phyloP scores from a whole-genome alignment of 1,140 invertebrate genomes.

The Coenobita brevimanus region DNA sequence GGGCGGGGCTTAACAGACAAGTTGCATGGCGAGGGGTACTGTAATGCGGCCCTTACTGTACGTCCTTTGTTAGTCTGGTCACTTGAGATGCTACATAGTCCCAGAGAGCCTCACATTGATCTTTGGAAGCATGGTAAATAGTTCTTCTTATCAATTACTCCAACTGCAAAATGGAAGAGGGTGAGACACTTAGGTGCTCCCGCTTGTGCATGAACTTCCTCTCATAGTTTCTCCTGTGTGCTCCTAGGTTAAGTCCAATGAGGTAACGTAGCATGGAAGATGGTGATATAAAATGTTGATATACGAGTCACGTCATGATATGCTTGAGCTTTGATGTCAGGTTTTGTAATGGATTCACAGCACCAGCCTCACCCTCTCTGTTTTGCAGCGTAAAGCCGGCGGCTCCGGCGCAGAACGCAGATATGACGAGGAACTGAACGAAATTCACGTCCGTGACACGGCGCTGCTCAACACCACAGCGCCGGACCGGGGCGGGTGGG shows the following conservation, averaged over 20 bases:
- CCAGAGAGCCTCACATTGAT: too few species aligned
- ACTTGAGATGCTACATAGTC: too few species aligned
- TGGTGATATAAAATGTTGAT: slow-evolving; percentile 38
- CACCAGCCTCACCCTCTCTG: slow-evolving; percentile 3
- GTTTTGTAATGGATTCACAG: neutral
- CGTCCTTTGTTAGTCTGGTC: too few species aligned
- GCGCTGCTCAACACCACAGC: slow-evolving; percentile 45
- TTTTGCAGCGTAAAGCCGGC: slow-evolving; percentile 58
- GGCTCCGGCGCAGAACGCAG: slow-evolving; percentile 53
- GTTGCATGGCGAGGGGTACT: too few species aligned
- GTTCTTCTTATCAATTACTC: too few species aligned
- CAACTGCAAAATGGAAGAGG: too few species aligned
- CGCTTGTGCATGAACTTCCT: slow-evolving; percentile 54
- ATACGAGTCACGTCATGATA: slow-evolving; percentile 28
- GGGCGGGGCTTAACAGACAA: too few species aligned
- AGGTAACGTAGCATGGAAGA: slow-evolving; percentile 35
- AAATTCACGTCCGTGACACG: slow-evolving; percentile 54
- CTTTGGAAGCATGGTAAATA: too few species aligned
- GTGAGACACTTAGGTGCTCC: slow-evolving; percentile 16
- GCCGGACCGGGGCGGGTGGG: slow-evolving; percentile 43
- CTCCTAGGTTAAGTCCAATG: slow-evolving; percentile 34
- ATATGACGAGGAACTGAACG: slow-evolving; percentile 63
- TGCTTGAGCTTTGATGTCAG: neutral
- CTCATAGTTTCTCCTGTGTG: slow-evolving; percentile 37
- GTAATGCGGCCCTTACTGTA: too few species aligned